Evolutionary conservation across 2,113 vertebrate species (phyloP).

Genomic region (Sialia sialis): DNA sequence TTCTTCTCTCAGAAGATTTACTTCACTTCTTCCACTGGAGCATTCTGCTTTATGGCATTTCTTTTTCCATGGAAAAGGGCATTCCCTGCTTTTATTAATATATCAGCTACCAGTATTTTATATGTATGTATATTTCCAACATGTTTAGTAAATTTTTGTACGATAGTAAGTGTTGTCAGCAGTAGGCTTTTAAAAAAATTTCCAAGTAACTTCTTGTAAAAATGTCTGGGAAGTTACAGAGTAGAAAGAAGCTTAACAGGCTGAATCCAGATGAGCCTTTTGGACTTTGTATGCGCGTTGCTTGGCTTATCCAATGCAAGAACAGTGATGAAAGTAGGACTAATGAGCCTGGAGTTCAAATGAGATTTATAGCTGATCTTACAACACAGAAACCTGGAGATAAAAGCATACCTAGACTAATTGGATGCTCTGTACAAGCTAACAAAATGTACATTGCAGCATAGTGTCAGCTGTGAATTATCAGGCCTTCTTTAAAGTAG

Average conservation of each 20-base stretch:
- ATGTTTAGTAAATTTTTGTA: background rate
- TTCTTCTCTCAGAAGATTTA: background rate
- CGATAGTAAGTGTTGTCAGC: background rate
- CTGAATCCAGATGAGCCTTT: slow-evolving; percentile 14
- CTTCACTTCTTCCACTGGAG: background rate
- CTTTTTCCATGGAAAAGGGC: background rate
- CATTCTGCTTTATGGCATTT: background rate
- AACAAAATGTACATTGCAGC: background rate
- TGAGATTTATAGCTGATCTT: slow-evolving; percentile 49
- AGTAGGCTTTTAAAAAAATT: background rate
- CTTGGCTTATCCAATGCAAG: slow-evolving; percentile 27
- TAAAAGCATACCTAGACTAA: slow-evolving; percentile 51
- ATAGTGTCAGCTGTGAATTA: background rate
- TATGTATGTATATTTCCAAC: background rate
- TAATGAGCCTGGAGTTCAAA: slow-evolving; percentile 45
- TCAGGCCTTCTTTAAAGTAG: background rate
- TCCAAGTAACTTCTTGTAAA: background rate
- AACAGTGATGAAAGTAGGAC: background rate
- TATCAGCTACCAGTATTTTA: background rate
- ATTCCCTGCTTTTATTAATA: background rate
- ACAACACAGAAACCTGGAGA: slow-evolving; percentile 18
- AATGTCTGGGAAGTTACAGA: background rate
- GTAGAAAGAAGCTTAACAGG: slow-evolving; percentile 16
- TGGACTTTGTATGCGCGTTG: background rate
- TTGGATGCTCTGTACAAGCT: slow-evolving; percentile 9